Conservation (phyloP, 2,888 invertebrate species). For the Clepsis dumicolana region DNA sequence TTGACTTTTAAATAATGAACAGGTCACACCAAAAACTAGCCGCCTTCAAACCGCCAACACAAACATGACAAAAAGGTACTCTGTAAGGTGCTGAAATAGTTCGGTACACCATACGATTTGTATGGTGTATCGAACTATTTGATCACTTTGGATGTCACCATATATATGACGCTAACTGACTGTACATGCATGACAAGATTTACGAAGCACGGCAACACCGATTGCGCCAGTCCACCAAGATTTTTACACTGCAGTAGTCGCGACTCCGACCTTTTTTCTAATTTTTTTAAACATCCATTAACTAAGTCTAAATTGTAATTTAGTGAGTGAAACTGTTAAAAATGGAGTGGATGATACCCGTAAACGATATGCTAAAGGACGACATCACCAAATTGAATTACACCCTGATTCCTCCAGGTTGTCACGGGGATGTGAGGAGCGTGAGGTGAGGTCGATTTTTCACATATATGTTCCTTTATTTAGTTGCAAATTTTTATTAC, state of each 20-base stretch:
- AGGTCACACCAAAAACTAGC: slow-evolving; percentile 17
- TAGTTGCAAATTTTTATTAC: not conserved
- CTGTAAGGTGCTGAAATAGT: no score
- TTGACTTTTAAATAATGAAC: slow-evolving; percentile 8
- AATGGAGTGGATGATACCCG: slow-evolving; percentile 59
- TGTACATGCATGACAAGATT: no score
- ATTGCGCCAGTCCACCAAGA: slow-evolving; percentile 24
- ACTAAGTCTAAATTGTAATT: slow-evolving; percentile 15
- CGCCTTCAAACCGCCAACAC: slow-evolving; percentile 32
- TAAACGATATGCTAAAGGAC: slow-evolving; percentile 63
- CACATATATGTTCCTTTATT: not conserved
- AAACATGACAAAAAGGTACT: slow-evolving; percentile 19
- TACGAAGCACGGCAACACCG: slow-evolving; percentile 27
- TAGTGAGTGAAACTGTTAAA: slow-evolving; percentile 22
- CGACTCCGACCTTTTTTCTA: slow-evolving; percentile 22
- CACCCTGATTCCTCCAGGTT: slow-evolving; percentile 63
- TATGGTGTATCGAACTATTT: no score
- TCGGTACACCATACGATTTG: no score
- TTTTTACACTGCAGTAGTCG: slow-evolving; percentile 15
- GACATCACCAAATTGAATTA: slow-evolving; percentile 64
- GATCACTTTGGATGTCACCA: no score
- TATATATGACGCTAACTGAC: no score
- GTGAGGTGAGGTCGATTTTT: slow-evolving; percentile 55
- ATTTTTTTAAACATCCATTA: slow-evolving; percentile 19
- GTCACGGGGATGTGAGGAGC: slow-evolving; percentile 59